Base-by-base conservation (phyloP, 2,888 invertebrate genomes). In the Chrysolina oricalcia region DNA sequence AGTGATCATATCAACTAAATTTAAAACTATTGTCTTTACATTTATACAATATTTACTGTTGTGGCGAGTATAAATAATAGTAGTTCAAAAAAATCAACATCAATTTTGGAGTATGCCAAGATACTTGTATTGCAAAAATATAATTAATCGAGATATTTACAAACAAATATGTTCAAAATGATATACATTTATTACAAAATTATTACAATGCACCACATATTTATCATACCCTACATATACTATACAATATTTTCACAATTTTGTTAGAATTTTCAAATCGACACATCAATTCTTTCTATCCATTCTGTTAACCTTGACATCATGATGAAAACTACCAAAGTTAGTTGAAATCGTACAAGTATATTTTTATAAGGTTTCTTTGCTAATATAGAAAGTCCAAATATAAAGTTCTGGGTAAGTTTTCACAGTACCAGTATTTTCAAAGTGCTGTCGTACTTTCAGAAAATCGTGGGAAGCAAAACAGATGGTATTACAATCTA, bases 111-210 rank as follows among this genome's bases (percentile, higher is more conserved):
- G 56, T 53, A 70, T 68, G n/a, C 59, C 11, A 11, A 21, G 48
- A 66, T 69, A 53, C 69, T 62, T 59, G 56, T 75, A 75, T 72
- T 72, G 75, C 68, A 75, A 72, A 74, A 70, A 72, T 72, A 75
- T 63, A 75, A 70, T 63, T 59, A 56, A 65, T 72, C 53, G 59
- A 74, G 64, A 78, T 85, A 86, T 86, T 78, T 86, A 86, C 86
- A 85, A 80, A 84, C 83, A 82, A 82, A 82, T 81, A 84, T 83
- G 81, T 83, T 79, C 70, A 80, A 83, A 81, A 81, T 82, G 85
- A 85, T 85, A 83, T 85, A 85, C 85, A 86, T 83, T 85, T 74
- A 84, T 85, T 86, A 86, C 85, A 86, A 86, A 77, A 85, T 85
- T 85, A 84, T 83, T 85, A 86, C 85, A 68, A 77, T 75, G 85